These are phyloP conservation scores for Polydrusus pterygomalis DNA, from an alignment of 2,888 invertebrate species.

Conservation along the genomic window DNA sequence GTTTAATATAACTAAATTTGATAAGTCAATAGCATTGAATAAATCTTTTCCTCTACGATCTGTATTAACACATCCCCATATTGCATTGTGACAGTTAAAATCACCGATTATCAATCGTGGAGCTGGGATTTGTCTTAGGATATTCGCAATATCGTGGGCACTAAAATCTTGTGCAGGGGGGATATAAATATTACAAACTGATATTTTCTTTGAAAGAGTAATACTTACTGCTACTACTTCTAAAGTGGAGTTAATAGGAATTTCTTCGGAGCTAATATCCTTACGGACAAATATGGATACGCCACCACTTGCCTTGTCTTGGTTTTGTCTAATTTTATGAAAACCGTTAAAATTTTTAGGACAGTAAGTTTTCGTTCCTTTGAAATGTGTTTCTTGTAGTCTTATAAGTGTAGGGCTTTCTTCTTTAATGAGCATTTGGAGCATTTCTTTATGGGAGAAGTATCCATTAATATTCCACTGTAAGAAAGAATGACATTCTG, in stretches of 20 bases:
- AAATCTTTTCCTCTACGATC: no score
- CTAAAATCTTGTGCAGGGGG: background rate
- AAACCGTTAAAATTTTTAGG: conserved; percentile 3
- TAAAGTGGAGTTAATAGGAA: no score
- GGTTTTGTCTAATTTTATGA: background rate
- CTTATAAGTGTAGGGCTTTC: background rate
- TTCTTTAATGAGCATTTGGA: background rate
- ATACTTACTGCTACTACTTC: no score
- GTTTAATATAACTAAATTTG: conserved; percentile 1
- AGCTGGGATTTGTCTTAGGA: background rate
- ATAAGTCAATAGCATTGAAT: no score
- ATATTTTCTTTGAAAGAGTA: background rate
- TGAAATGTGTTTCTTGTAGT: no score
- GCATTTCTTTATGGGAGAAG: background rate
- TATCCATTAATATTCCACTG: conserved; percentile 6
- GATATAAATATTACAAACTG: no score
- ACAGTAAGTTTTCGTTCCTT: background rate
- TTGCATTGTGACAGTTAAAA: background rate
- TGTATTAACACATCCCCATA: no score
- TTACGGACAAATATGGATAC: background rate
- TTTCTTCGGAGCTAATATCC: no score
- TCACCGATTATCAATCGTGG: background rate
- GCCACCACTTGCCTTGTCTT: background rate
- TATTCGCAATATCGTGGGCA: background rate
- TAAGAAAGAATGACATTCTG: background rate